phyloP scores from a whole-genome alignment of 2,797 vertebrate genomes.

The Hafferia zeledoni region DNA sequence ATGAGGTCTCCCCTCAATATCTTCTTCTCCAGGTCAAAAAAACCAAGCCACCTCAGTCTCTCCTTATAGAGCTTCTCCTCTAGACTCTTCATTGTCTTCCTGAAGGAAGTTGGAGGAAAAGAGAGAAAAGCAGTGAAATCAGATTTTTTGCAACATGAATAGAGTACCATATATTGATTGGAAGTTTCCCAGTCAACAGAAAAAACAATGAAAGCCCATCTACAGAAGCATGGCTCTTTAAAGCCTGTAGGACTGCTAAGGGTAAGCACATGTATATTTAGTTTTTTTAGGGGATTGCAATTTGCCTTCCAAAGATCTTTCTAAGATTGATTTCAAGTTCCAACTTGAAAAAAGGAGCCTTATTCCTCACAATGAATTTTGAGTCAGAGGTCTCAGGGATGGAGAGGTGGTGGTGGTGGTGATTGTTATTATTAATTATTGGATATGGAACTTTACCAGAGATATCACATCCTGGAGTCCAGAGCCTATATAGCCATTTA shows the following conservation, averaged over 20 bases:
- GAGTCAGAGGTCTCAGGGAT: neutral
- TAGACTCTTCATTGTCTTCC: neutral
- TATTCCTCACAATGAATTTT: neutral
- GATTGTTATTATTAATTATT: neutral
- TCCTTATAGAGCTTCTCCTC: neutral
- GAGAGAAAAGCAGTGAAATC: neutral
- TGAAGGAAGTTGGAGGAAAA: neutral
- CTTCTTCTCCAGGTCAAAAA: neutral
- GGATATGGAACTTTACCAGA: neutral
- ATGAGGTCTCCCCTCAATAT: neutral
- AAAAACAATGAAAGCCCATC: rapidly evolving
- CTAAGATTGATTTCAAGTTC: neutral
- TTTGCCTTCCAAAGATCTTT: neutral
- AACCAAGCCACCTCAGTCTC: neutral
- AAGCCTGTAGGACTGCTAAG: neutral
- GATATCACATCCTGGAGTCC: rapidly evolving
- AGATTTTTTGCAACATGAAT: neutral
- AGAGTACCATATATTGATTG: neutral
- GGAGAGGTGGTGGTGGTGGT: neutral
- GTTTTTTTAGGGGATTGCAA: neutral
- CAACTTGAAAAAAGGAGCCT: neutral
- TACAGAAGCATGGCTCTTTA: neutral
- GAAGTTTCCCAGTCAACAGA: neutral
- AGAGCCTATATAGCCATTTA: neutral
- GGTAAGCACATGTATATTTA: neutral